Evolutionary conservation across 2,113 vertebrate species (phyloP).

Genomic region (Menura novaehollandiae): DNA sequence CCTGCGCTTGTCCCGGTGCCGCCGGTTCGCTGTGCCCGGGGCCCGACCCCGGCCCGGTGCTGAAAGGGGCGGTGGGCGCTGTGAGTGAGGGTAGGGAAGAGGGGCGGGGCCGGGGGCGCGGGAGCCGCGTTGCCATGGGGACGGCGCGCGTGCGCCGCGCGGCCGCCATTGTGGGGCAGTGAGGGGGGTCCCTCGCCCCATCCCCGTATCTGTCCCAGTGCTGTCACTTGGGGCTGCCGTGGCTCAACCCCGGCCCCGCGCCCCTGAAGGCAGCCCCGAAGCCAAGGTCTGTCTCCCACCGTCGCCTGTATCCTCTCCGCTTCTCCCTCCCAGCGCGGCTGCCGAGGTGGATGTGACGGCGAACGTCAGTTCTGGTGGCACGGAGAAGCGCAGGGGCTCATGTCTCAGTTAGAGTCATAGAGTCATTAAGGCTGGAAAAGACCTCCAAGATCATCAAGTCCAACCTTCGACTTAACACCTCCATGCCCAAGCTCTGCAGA

Average conservation of each 20-base stretch:
- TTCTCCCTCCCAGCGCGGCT: background rate
- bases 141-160: background rate
- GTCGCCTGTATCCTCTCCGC: rapidly evolving
- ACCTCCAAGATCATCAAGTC: background rate
- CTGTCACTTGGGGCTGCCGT: rapidly evolving
- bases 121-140: background rate
- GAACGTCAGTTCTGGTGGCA: background rate
- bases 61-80: background rate
- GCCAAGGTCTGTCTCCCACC: background rate
- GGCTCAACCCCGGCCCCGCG: rapidly evolving
- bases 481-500: background rate
- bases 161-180: background rate
- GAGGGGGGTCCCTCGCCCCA: rapidly evolving
- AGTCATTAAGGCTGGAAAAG: background rate
- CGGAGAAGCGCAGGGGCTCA: background rate
- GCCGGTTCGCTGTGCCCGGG: background rate
- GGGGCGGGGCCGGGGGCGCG: background rate
- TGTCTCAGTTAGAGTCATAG: background rate
- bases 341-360: background rate
- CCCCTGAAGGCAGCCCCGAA: rapidly evolving
- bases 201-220: rapidly evolving
- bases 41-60: background rate
- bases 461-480: no score
- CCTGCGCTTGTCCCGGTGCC: background rate
- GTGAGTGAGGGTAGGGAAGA: background rate